A percentile compares a stretch with the other conserved stretches of the same genome.
Conservation (phyloP, 2,113 vertebrate species). For the Sigmodon hispidus region DNA sequence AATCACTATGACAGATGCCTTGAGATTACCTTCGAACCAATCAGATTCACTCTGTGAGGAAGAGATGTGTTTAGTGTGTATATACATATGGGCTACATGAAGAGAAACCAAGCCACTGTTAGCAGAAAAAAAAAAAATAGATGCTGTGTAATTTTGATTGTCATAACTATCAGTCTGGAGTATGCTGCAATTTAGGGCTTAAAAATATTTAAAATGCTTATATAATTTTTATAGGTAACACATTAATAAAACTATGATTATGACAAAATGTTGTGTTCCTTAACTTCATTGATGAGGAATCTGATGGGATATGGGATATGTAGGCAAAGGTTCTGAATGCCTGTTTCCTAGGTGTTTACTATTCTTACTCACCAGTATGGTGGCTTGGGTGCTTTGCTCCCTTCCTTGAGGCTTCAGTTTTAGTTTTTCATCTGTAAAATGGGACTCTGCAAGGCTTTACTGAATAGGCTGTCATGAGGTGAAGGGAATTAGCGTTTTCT, state of each 20-base stretch:
- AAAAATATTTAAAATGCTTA: constrained; percentile 20
- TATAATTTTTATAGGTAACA: neutral
- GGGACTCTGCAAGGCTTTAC: neutral
- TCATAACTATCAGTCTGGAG: neutral
- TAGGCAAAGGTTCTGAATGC: neutral
- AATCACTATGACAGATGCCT: neutral
- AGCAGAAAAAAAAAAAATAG: neutral
- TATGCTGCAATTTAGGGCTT: neutral
- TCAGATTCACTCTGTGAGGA: neutral
- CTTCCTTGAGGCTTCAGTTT: neutral
- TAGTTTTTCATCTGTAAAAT: neutral
- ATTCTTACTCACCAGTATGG: neutral
- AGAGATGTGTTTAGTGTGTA: neutral
- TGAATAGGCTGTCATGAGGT: neutral
- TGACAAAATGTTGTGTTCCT: neutral
- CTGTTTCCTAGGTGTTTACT: neutral
- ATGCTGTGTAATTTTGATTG: neutral
- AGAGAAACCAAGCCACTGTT: neutral
- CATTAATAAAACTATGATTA: neutral
- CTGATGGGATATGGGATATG: neutral
- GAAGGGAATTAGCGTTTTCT: too few species aligned
- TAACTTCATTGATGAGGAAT: neutral
- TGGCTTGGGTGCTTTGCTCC: neutral
- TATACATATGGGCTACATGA: too few species aligned
- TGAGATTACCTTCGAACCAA: neutral